Conservation (phyloP, 2,113 vertebrate genomes). For the Dissostichus mawsoni region DNA sequence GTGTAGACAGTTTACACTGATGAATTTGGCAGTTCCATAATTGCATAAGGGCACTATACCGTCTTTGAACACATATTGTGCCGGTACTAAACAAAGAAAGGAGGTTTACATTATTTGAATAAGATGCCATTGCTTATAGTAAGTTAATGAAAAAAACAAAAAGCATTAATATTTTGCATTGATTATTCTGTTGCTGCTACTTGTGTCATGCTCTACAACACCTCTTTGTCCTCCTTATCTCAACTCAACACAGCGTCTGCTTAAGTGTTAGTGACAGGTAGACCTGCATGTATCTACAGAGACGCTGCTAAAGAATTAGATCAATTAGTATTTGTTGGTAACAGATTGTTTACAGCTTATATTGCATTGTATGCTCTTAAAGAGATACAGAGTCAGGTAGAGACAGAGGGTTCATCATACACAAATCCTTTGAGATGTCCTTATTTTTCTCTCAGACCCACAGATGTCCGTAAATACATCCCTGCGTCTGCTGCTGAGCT, state of each 20-base stretch:
- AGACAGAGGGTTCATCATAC: constrained; percentile 5
- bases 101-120: neutral
- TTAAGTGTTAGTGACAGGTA: neutral
- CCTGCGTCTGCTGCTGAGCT: constrained; percentile 14
- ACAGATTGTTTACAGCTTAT: constrained; percentile 5
- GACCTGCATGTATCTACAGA: neutral
- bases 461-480: constrained; percentile 12
- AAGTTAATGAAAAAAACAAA: constrained; percentile 12
- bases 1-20: neutral
- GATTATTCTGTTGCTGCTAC: neutral
- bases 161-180: constrained; percentile 1
- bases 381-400: neutral
- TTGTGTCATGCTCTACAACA: neutral
- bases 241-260: neutral
- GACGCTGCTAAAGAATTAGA: neutral
- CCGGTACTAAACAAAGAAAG: neutral
- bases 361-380: neutral
- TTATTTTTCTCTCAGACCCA: constrained; percentile 3
- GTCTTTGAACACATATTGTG: neutral
- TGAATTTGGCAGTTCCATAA: neutral
- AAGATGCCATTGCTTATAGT: neutral
- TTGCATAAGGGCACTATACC: neutral
- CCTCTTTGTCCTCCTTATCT: neutral
- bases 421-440: neutral
- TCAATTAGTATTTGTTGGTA: neutral